phyloP scores from a whole-genome alignment of 1,140 invertebrate genomes.

The Drosophila nebulosa region DNA sequence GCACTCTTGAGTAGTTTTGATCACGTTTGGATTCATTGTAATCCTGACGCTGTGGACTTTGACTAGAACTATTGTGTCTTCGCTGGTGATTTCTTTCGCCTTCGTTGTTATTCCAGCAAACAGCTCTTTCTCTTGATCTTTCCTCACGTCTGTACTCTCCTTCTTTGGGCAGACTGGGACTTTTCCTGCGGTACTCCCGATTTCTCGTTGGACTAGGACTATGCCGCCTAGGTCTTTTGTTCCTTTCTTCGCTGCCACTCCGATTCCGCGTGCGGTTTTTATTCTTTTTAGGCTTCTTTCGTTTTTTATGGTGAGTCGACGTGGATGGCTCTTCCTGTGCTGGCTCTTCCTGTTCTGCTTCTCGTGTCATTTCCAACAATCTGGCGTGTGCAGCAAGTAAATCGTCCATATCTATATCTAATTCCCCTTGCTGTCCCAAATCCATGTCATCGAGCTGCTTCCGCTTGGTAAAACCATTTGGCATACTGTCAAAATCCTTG shows the following conservation, averaged over 20 bases:
- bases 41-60: neutral
- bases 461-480: neutral
- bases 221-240: neutral
- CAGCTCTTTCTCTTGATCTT: neutral
- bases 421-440: neutral
- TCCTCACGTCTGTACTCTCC: neutral
- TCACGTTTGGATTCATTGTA: neutral
- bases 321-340: neutral
- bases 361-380: no score
- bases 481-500: neutral
- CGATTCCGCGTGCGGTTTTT: constrained; percentile 5
- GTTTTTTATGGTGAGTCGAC: constrained; percentile 10
- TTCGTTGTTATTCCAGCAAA: neutral
- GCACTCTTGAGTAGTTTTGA: neutral
- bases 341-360: no score
- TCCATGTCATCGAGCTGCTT: constrained; percentile 8
- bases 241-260: neutral
- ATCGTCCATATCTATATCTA: no score
- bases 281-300: constrained; percentile 40
- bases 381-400: no score
- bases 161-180: neutral
- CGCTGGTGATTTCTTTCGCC: neutral
- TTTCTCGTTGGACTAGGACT: neutral
- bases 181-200: neutral
- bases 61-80: constrained; percentile 1